Evolutionary conservation across 2,888 invertebrate species (phyloP).

Genomic region (Agrochola lychnidis): DNA sequence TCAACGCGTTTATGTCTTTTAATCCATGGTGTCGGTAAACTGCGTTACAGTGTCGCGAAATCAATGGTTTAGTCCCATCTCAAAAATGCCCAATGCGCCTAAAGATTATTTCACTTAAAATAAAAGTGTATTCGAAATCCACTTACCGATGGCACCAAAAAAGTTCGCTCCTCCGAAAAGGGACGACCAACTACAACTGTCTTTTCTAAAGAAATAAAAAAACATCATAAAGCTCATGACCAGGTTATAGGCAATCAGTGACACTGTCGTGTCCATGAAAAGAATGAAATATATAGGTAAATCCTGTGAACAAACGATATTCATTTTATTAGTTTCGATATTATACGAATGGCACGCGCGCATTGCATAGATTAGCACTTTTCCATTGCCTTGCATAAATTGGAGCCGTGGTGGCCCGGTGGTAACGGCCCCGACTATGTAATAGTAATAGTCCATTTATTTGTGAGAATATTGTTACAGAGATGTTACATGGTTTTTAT

Average conservation of each 20-base stretch:
- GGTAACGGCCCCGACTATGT: no score
- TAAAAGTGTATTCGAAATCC: background rate
- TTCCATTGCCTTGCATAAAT: background rate
- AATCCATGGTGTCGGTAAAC: no score
- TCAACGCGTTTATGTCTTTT: no score
- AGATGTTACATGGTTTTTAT: no score
- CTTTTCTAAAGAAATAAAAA: background rate
- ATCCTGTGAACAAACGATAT: slow-evolving; percentile 27
- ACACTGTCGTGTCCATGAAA: slow-evolving; percentile 35
- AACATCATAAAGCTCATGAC: slow-evolving; percentile 22
- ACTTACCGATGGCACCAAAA: slow-evolving; percentile 49
- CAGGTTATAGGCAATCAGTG: slow-evolving; percentile 31
- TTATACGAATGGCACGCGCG: background rate
- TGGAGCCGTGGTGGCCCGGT: no score
- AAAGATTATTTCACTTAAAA: no score
- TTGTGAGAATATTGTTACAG: no score
- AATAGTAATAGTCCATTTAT: no score
- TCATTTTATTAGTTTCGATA: background rate
- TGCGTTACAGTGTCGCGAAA: no score
- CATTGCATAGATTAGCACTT: background rate
- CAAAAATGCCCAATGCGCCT: no score
- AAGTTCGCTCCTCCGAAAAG: slow-evolving; percentile 32
- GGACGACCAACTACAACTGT: slow-evolving; percentile 16
- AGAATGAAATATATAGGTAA: background rate
- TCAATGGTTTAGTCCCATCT: no score